These are phyloP conservation scores for Phenganax stokvisi DNA, from an alignment of 92 coral and sea anemone genomes.

Conservation along the genomic window DNA sequence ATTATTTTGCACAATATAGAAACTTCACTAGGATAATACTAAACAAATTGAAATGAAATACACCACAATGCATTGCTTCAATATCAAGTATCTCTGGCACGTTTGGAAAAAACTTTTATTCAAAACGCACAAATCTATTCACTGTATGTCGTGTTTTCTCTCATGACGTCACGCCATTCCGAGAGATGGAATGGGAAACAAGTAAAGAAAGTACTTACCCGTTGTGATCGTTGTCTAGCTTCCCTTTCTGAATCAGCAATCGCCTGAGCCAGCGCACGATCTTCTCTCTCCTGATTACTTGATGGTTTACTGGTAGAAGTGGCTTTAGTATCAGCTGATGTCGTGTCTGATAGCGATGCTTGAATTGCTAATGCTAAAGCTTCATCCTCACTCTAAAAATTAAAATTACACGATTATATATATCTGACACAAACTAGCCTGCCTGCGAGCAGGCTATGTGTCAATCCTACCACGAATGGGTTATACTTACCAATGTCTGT, in stretches of 20 bases:
- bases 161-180: too few relatives aligned
- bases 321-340: constrained; percentile 32
- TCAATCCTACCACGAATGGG: too few relatives aligned
- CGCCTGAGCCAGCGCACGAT: constrained; percentile 85
- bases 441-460: too few relatives aligned
- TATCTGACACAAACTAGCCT: too few relatives aligned
- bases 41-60: too few relatives aligned
- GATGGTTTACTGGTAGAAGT: constrained; percentile 48
- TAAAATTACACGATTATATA: neutral
- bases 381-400: constrained; percentile 83
- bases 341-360: constrained; percentile 62
- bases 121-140: too few relatives aligned
- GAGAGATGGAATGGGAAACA: neutral
- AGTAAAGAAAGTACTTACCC: neutral
- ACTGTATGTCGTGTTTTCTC: too few relatives aligned
- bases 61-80: too few relatives aligned
- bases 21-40: too few relatives aligned
- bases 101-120: too few relatives aligned
- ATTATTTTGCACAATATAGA: too few relatives aligned
- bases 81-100: too few relatives aligned
- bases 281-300: constrained; percentile 76
- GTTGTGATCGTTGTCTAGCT: constrained; percentile 46
- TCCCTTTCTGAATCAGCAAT: constrained; percentile 88
- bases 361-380: constrained; percentile 94
- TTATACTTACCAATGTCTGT: constrained; percentile 19